Conservation (phyloP, 2,797 vertebrate species). For the Chaetophractus vellerosus region DNA sequence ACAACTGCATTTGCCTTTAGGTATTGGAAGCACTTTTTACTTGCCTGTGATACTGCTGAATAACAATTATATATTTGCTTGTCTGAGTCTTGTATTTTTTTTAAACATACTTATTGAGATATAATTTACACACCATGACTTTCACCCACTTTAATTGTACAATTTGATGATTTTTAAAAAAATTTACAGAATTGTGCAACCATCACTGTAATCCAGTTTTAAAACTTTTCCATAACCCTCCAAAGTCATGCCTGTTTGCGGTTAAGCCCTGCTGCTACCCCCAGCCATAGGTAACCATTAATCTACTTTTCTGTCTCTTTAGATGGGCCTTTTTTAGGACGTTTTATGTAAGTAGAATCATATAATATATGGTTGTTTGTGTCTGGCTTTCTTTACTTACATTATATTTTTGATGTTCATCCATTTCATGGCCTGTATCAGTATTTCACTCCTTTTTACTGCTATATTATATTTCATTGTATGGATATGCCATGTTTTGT, state of each 20-base stretch:
- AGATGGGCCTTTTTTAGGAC: neutral
- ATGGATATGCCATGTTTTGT: neutral
- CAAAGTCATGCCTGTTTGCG: neutral
- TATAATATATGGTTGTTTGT: neutral
- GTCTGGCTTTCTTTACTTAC: neutral
- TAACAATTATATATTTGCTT: neutral
- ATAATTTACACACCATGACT: neutral
- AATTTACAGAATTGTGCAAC: neutral
- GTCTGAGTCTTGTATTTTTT: neutral
- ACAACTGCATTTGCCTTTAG: neutral
- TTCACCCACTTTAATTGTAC: neutral
- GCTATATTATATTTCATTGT: neutral
- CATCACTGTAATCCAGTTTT: neutral
- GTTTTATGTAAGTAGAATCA: neutral
- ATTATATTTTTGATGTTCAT: neutral
- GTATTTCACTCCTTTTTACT: neutral
- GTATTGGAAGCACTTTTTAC: neutral
- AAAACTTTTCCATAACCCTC: neutral
- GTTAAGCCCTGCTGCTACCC: neutral
- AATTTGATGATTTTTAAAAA: conserved; percentile 4
- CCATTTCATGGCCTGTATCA: neutral
- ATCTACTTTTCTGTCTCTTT: neutral
- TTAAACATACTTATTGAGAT: neutral
- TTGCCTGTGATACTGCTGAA: neutral
- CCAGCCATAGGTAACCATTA: neutral